Evolutionary conservation across 2,113 vertebrate genomes (phyloP).

Genomic region (Paramisgurnus dabryanus): DNA sequence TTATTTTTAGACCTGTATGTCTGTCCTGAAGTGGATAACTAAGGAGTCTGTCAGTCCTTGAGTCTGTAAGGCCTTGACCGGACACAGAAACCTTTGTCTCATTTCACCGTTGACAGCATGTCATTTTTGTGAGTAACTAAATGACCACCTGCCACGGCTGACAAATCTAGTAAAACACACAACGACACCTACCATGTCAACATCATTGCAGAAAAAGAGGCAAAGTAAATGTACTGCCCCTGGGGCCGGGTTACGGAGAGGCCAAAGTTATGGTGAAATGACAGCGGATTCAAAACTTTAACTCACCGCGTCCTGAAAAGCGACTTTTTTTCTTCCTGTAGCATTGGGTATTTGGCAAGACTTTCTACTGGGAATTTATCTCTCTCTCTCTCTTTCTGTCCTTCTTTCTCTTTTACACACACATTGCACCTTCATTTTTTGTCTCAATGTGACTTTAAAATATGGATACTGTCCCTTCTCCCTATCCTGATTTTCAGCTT

Average conservation of each 20-base stretch:
- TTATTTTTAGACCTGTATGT: conserved; percentile 13
- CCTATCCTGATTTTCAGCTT: conserved; percentile 33
- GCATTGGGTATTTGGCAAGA: conserved; percentile 40
- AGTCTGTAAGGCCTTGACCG: conserved; percentile 17
- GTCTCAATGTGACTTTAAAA: conserved; percentile 31
- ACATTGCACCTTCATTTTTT: conserved; percentile 20
- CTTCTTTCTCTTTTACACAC: conserved; percentile 7
- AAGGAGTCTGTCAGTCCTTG: conserved; percentile 18
- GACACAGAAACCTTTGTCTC: conserved; percentile 24
- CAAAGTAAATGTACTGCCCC: conserved; percentile 35
- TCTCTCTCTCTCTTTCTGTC: conserved; percentile 33
- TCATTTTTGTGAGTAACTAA: conserved; percentile 36
- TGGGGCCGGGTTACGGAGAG: conserved; percentile 24
- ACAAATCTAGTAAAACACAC: conserved; percentile 26
- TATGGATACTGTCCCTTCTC: conserved; percentile 33
- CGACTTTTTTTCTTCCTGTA: conserved; percentile 33
- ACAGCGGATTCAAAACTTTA: conserved; percentile 33
- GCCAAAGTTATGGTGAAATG: conserved; percentile 29
- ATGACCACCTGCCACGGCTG: conserved; percentile 34
- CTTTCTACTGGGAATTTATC: conserved; percentile 38
- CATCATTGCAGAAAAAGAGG: conserved; percentile 21
- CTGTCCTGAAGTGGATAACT: conserved; percentile 22
- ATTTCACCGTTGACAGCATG: conserved; percentile 34
- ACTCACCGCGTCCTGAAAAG: conserved; percentile 12
- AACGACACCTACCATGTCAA: conserved; percentile 24